Evolutionary conservation across 64 coral and sea anemone species (phyloP).

Genomic region (Stichodactyla mertensii): DNA sequence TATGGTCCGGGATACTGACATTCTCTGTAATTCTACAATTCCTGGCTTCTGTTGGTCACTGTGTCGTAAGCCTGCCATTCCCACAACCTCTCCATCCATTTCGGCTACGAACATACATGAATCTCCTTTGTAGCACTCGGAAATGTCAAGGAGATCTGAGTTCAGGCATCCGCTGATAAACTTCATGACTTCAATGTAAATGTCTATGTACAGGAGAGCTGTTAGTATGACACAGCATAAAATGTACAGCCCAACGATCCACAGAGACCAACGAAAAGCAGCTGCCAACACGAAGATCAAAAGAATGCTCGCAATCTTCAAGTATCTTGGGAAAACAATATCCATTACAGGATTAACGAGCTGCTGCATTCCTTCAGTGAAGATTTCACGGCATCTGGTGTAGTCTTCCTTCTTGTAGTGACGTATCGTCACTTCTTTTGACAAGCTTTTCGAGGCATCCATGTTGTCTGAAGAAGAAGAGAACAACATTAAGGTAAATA

Average conservation of each 20-base stretch:
- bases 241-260: slow-evolving; percentile 50
- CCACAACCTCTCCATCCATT: slow-evolving; percentile 38
- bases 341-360: slow-evolving; percentile 25
- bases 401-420: slow-evolving; percentile 47
- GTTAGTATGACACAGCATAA: slow-evolving; percentile 52
- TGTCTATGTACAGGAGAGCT: slow-evolving; percentile 58
- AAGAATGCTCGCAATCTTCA: slow-evolving; percentile 35
- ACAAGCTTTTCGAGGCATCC: neutral
- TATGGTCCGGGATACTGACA: slow-evolving; percentile 50
- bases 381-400: slow-evolving; percentile 54
- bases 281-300: slow-evolving; percentile 39
- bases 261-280: slow-evolving; percentile 45
- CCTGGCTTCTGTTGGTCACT: slow-evolving; percentile 42
- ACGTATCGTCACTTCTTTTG: slow-evolving; percentile 37
- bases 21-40: slow-evolving; percentile 60
- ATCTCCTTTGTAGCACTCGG: slow-evolving; percentile 45
- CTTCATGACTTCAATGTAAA: slow-evolving; percentile 48
- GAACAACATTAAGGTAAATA: neutral
- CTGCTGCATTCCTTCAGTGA: slow-evolving; percentile 60
- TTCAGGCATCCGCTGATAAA: slow-evolving; percentile 46
- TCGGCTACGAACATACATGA: slow-evolving; percentile 78
- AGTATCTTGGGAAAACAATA: slow-evolving; percentile 55
- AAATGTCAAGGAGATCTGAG: slow-evolving; percentile 58
- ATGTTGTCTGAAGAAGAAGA: neutral
- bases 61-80: slow-evolving; percentile 56